phyloP scores from a whole-genome alignment of 2,113 vertebrate genomes.

The Eurystomus gularis region DNA sequence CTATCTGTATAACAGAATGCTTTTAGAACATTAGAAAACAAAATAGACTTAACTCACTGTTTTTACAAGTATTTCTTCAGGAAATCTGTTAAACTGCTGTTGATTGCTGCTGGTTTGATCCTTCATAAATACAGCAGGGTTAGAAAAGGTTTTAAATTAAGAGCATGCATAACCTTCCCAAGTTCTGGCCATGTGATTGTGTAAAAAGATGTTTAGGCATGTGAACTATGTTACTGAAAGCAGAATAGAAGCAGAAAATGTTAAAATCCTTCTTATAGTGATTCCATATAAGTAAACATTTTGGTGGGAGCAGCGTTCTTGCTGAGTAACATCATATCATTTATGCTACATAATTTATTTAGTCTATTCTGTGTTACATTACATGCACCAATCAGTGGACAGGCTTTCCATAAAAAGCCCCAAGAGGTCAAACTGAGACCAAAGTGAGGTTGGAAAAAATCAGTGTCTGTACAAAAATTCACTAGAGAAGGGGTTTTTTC shows the following conservation, averaged over 20 bases:
- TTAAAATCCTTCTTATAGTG: background rate
- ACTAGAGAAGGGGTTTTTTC: background rate
- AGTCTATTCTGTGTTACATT: background rate
- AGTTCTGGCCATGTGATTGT: background rate
- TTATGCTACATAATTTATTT: slow-evolving; percentile 31
- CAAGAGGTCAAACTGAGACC: background rate
- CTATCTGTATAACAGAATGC: background rate
- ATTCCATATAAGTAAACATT: slow-evolving; percentile 58
- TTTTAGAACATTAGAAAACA: background rate
- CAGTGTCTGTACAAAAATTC: background rate
- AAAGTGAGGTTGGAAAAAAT: slow-evolving; percentile 10
- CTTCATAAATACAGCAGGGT: background rate
- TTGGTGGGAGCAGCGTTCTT: slow-evolving; percentile 30
- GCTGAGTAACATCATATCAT: background rate
- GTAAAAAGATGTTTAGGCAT: background rate
- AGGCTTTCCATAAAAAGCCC: background rate
- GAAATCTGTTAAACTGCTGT: background rate
- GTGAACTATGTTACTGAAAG: slow-evolving; percentile 8
- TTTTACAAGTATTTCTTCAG: background rate
- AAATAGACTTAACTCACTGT: background rate
- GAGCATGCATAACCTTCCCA: background rate
- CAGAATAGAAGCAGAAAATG: slow-evolving; percentile 43
- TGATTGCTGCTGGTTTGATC: background rate
- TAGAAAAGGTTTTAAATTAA: background rate
- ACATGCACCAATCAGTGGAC: background rate